Conservation (phyloP, 2,113 vertebrate species). For the Carassius gibelio region DNA sequence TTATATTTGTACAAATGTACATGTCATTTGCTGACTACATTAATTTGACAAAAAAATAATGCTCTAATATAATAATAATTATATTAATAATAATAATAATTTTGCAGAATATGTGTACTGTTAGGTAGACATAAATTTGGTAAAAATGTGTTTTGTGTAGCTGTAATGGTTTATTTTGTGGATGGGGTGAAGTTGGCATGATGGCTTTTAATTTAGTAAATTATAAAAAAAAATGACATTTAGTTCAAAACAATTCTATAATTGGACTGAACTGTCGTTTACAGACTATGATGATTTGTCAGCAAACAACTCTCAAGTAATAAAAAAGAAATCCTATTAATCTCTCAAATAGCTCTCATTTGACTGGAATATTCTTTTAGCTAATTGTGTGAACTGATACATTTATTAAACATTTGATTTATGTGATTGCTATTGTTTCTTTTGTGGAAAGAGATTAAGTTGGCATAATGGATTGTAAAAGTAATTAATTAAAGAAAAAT, state of each 20-base stretch:
- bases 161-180: not conserved
- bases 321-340: not conserved
- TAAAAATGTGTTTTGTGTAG: not conserved
- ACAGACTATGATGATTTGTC: not conserved
- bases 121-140: not conserved
- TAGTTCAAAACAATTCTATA: not conserved
- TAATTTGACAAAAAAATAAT: not conserved
- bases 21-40: not conserved
- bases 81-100: not conserved
- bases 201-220: not conserved
- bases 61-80: not conserved
- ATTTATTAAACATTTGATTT: not conserved
- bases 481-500: not conserved
- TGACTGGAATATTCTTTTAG: not conserved
- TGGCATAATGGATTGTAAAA: not conserved
- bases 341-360: not conserved
- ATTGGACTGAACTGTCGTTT: not conserved
- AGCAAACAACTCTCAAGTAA: not conserved
- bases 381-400: not conserved
- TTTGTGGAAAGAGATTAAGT: not conserved
- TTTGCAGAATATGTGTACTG: not conserved
- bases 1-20: not conserved
- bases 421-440: not conserved
- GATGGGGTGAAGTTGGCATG: not conserved
- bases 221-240: not conserved